A percentile compares a stretch with the other conserved stretches of the same genome.
Conservation (phyloP, 1,140 invertebrate genomes). For the Drosophila pruinosa region DNA sequence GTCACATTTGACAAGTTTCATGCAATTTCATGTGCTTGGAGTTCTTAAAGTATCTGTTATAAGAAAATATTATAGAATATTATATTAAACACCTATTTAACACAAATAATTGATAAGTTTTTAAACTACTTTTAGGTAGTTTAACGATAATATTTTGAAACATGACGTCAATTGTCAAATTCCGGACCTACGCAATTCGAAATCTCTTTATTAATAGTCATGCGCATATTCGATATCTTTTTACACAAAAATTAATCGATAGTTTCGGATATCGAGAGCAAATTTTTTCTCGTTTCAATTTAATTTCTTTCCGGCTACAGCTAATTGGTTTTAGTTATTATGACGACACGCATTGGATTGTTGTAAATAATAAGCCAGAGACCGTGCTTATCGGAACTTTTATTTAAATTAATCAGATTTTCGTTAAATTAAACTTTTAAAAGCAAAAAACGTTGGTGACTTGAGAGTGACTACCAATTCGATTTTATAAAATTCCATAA, state of each 20-base stretch:
- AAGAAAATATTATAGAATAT: neutral
- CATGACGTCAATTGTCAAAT: neutral
- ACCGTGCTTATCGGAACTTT: no score
- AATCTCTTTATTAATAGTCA: neutral
- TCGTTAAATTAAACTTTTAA: no score
- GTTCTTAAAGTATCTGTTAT: neutral
- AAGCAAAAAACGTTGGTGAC: no score
- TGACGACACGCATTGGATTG: no score
- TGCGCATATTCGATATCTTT: neutral
- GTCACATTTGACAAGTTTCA: neutral
- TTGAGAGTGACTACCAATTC: no score
- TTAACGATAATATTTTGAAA: neutral
- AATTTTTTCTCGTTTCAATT: neutral
- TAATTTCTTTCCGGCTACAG: neutral
- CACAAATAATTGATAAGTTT: neutral
- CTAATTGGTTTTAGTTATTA: no score
- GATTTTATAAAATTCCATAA: no score
- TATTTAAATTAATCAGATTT: no score
- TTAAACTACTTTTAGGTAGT: neutral
- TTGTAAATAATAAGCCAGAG: no score
- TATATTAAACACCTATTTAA: no score
- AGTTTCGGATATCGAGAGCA: neutral
- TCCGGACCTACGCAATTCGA: neutral
- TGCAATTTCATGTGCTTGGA: neutral
- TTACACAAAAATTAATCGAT: neutral